phyloP scores from a whole-genome alignment of 2,888 invertebrate genomes.

The Iphiclides podalirius region DNA sequence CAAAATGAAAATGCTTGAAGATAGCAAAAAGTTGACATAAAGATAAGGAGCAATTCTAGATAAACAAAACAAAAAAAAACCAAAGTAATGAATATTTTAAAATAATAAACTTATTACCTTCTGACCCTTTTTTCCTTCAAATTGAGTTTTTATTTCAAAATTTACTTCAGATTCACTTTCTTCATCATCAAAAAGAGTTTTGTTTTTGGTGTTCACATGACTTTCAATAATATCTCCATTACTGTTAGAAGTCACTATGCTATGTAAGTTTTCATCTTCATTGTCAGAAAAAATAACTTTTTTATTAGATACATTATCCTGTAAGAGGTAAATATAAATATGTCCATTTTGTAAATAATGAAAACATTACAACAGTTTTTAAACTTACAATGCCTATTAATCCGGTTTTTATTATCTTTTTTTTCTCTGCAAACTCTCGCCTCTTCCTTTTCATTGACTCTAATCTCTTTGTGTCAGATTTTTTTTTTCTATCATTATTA shows the following conservation, averaged over 20 bases:
- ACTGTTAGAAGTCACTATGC: constrained; percentile 10
- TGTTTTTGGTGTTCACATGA: constrained; percentile 29
- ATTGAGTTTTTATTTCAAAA: constrained; percentile 83
- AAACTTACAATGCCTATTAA: constrained; percentile 81
- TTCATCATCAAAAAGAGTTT: constrained; percentile 71
- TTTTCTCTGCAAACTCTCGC: constrained; percentile 82
- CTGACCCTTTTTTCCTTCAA: constrained; percentile 83
- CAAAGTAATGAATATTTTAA: no score
- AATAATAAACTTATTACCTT: no score
- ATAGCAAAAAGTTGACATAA: no score
- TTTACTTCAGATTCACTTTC: constrained; percentile 76
- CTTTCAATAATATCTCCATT: constrained; percentile 23
- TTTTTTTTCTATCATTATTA: constrained; percentile 47
- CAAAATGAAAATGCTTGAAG: no score
- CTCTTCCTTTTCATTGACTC: constrained; percentile 84
- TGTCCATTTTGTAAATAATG: no score
- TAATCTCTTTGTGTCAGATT: constrained; percentile 83
- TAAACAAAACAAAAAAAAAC: no score
- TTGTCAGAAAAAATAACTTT: constrained; percentile 83
- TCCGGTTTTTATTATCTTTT: constrained; percentile 82
- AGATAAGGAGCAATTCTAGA: no score
- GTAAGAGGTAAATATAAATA: constrained; percentile 39
- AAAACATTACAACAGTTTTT: no score
- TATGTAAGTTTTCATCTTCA: constrained; percentile 39
- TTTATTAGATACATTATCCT: constrained; percentile 78